Conservation (phyloP, 2,113 vertebrate genomes). For the Meles meles region DNA sequence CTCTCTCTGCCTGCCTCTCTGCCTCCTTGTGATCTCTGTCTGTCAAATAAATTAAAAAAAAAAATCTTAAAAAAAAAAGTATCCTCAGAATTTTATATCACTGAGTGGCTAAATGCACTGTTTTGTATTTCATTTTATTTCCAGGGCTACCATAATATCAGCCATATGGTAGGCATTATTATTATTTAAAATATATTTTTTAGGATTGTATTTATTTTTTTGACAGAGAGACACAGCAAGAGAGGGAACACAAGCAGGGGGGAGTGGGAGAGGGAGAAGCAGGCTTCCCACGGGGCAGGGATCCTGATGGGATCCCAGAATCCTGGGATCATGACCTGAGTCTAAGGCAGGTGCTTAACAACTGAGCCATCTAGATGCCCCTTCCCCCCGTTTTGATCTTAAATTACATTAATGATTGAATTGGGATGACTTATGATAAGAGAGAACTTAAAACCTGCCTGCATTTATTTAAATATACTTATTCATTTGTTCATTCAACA, state of each 20-base stretch:
- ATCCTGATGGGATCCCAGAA: not conserved
- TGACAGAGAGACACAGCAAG: too few relatives aligned
- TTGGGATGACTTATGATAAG: not conserved
- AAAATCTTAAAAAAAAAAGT: too few relatives aligned
- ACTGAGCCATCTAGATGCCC: not conserved
- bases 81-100: not conserved
- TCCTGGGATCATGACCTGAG: not conserved
- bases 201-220: too few relatives aligned
- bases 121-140: not conserved
- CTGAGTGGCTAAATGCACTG: not conserved
- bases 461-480: conserved; percentile 40
- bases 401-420: conserved; percentile 23
- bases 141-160: not conserved
- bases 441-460: not conserved
- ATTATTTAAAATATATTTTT: not conserved
- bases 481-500: not conserved
- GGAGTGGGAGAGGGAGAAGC: too few relatives aligned
- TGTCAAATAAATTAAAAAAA: too few relatives aligned
- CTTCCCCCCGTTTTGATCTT: not conserved
- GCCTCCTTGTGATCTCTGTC: too few relatives aligned
- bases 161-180: not conserved
- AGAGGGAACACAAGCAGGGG: too few relatives aligned
- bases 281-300: too few relatives aligned
- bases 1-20: too few relatives aligned
- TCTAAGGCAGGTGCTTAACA: too few relatives aligned